phyloP scores from a whole-genome alignment of 2,113 vertebrate species.

The Mormoops blainvillei region DNA sequence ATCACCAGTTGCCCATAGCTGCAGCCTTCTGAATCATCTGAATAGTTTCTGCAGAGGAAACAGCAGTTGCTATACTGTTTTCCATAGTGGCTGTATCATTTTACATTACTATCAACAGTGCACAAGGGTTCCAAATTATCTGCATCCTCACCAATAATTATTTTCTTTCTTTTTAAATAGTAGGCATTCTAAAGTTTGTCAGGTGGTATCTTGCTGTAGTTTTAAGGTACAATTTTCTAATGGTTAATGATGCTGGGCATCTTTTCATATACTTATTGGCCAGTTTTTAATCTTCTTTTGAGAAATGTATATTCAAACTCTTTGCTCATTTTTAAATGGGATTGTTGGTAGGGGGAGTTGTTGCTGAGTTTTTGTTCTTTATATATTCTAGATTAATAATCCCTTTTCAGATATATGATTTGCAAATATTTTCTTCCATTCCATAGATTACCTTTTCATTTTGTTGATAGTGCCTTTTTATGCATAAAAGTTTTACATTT shows the following conservation, averaged over 20 bases:
- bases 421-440: neutral
- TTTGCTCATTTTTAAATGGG: neutral
- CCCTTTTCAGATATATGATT: neutral
- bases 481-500: neutral
- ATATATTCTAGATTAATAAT: neutral
- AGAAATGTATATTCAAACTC: neutral
- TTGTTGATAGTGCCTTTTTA: neutral
- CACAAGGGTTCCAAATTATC: neutral
- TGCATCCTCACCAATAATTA: neutral
- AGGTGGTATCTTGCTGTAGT: neutral
- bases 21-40: too few species aligned
- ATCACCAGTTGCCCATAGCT: too few species aligned
- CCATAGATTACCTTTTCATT: neutral
- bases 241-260: neutral
- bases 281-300: neutral
- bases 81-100: neutral
- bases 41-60: too few species aligned
- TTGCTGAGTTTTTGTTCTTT: neutral
- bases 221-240: slow-evolving; percentile 2
- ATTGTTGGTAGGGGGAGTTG: neutral
- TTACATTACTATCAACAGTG: neutral
- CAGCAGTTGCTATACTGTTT: neutral
- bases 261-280: neutral
- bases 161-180: neutral
- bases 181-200: neutral